These are phyloP conservation scores for Meteorus sp. DNA, from an alignment of 1,140 invertebrate species.

Conservation along the genomic window DNA sequence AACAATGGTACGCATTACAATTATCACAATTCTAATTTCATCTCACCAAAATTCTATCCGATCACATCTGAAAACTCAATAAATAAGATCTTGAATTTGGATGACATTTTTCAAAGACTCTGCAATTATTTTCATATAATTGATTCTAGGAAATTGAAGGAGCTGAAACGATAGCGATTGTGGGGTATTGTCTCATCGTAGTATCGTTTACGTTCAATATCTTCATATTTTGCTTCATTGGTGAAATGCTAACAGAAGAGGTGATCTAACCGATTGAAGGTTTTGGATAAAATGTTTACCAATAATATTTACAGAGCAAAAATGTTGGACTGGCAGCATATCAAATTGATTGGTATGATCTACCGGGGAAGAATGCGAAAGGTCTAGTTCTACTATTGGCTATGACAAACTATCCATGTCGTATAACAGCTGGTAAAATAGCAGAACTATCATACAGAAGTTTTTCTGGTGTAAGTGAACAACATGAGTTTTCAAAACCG, in stretches of 20 bases:
- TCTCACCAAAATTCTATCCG: no score
- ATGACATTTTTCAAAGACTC: not conserved
- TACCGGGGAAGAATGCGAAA: slow-evolving; percentile 26
- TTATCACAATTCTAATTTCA: not conserved
- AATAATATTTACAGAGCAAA: slow-evolving; percentile 23
- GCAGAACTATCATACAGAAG: slow-evolving; percentile 34
- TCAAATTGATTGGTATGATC: slow-evolving; percentile 33
- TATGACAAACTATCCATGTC: slow-evolving; percentile 31
- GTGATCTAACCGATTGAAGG: no score
- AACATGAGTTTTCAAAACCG: no score
- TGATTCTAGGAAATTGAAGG: slow-evolving; percentile 44
- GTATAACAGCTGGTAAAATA: slow-evolving; percentile 40
- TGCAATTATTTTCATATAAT: no score
- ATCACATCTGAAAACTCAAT: not conserved
- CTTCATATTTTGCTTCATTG: slow-evolving; percentile 25
- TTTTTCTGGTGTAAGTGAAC: slow-evolving; percentile 37
- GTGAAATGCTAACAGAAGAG: slow-evolving; percentile 22
- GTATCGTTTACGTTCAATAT: slow-evolving; percentile 29
- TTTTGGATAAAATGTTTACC: no score
- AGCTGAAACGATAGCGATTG: slow-evolving; percentile 22
- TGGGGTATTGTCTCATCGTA: slow-evolving; percentile 16
- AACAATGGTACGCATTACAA: slow-evolving; percentile 36
- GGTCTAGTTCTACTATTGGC: slow-evolving; percentile 36
- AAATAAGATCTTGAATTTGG: not conserved
- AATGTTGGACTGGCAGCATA: slow-evolving; percentile 28